Conservation (phyloP, 2,888 invertebrate species). For the Reticulitermes lucifugus region DNA sequence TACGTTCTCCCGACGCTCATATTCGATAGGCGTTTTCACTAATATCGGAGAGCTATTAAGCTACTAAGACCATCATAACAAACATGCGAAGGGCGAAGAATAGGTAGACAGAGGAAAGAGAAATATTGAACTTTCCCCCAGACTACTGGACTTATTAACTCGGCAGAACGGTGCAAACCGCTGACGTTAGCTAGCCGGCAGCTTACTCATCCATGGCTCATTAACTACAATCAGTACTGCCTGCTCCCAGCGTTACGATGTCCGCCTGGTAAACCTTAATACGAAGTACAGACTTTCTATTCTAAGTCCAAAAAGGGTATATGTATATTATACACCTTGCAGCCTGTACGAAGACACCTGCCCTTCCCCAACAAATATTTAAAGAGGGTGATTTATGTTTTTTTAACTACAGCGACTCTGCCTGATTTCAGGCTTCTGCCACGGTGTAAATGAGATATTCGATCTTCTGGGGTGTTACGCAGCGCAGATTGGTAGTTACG, state of each 20-base stretch:
- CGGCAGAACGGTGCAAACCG: constrained; percentile 1
- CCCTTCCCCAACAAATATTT: no score
- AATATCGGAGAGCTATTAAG: background rate
- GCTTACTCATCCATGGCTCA: constrained; percentile 41
- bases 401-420: no score
- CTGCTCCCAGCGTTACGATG: background rate
- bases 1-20: no score
- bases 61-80: background rate
- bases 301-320: background rate
- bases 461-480: no score
- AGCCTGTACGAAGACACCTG: no score
- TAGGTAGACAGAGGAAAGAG: background rate
- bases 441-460: no score
- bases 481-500: no score
- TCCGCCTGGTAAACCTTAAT: constrained; percentile 37
- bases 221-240: constrained; percentile 41
- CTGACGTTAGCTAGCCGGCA: constrained; percentile 38
- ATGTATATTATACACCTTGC: no score
- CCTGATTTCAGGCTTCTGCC: no score
- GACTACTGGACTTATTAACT: background rate
- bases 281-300: background rate
- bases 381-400: no score
- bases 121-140: background rate
- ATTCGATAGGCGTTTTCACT: no score
- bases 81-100: background rate